Evolutionary conservation across 1,140 invertebrate species (phyloP).

Genomic region (Drosophila parabipectinata): DNA sequence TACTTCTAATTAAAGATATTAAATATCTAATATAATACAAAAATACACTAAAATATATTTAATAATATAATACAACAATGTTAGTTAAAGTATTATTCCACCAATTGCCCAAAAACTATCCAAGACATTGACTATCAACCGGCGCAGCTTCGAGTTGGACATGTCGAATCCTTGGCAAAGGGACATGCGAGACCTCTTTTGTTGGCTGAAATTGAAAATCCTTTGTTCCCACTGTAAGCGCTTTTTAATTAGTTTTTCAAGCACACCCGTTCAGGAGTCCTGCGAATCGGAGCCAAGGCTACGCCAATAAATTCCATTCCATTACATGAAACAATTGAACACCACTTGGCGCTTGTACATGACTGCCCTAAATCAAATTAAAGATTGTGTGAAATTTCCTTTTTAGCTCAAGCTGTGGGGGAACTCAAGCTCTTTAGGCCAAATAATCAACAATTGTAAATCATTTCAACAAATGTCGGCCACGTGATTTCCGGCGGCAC

Average conservation of each 20-base stretch:
- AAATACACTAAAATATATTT: too few species aligned
- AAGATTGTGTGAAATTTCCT: slow-evolving; percentile 14
- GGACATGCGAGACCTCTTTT: slow-evolving; percentile 23
- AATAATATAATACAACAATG: too few species aligned
- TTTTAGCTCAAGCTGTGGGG: background rate
- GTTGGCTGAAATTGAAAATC: slow-evolving; percentile 33
- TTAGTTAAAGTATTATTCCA: background rate
- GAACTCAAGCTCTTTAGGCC: slow-evolving; percentile 38
- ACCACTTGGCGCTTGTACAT: background rate
- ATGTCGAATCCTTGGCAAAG: background rate
- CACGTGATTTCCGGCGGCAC: slow-evolving; percentile 75
- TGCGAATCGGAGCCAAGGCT: slow-evolving; percentile 16
- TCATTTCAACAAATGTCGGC: slow-evolving; percentile 72
- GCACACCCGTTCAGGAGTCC: slow-evolving; percentile 2
- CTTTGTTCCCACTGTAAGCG: slow-evolving; percentile 32
- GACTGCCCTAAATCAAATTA: slow-evolving; percentile 20
- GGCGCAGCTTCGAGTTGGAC: background rate
- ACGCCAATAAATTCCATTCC: slow-evolving; percentile 12
- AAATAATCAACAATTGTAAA: slow-evolving; percentile 71
- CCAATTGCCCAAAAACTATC: background rate
- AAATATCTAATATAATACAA: too few species aligned
- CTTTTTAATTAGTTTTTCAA: slow-evolving; percentile 59
- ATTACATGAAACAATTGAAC: background rate
- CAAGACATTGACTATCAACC: slow-evolving; percentile 22
- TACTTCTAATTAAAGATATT: too few species aligned